Evolutionary conservation across 2,888 invertebrate genomes (phyloP).

Genomic region (Bimastos eiseni): DNA sequence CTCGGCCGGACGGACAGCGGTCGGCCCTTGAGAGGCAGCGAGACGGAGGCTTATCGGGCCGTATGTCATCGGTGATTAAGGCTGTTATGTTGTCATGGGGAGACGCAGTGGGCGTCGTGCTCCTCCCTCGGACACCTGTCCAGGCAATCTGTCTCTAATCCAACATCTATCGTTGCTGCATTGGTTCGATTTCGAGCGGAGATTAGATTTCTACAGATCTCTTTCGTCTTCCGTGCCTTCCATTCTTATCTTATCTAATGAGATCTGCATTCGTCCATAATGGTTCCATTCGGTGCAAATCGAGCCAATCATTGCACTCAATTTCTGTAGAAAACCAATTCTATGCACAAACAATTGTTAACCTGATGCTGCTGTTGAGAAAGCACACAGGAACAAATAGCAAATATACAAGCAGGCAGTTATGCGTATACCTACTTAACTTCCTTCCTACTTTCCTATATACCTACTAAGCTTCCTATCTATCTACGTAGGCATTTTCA

Average conservation of each 20-base stretch:
- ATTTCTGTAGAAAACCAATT: neutral
- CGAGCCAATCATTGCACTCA: neutral
- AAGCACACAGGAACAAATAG: neutral
- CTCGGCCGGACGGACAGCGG: neutral
- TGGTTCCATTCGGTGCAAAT: neutral
- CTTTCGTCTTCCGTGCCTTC: neutral
- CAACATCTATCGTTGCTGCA: neutral
- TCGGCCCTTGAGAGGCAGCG: neutral
- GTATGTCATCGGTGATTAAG: slow-evolving; percentile 13
- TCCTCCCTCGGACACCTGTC: slow-evolving; percentile 13
- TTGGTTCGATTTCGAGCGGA: neutral
- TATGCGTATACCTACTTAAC: neutral
- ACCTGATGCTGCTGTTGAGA: no score
- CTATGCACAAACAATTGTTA: no score
- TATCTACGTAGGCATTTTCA: no score
- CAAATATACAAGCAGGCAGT: neutral
- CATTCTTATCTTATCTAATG: neutral
- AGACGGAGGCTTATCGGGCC: slow-evolving; percentile 13
- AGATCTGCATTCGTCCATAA: neutral
- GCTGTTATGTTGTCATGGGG: neutral
- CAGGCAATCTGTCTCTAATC: neutral
- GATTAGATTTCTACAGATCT: neutral
- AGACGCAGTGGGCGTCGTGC: neutral
- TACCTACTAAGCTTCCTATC: neutral
- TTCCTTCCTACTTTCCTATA: neutral